Evolutionary conservation across 2,888 invertebrate species (phyloP), one percentile per base, ranked within the genome.

Genomic region (Lottia gigantea): DNA sequence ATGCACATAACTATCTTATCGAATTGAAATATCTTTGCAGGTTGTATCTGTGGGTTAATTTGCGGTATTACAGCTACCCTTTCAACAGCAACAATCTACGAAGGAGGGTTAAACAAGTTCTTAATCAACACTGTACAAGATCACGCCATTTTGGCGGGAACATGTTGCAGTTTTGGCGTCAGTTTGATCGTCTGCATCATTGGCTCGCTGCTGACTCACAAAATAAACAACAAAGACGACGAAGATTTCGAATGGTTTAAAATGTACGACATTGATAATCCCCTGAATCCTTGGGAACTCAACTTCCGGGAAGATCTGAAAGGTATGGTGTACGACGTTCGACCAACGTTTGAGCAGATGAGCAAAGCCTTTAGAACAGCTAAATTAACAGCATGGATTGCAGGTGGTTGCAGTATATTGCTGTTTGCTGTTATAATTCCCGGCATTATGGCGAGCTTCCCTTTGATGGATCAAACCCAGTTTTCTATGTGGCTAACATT

Each of bases 191-290:
- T 79, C 40, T 84, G 82, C 64, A 78, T 85, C 23, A 71, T 80
- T 8, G 81, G 81, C 12, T 85, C 85, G 2, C 69, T 82, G 40
- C 76, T 80, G 4, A 84, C 85, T 12, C 81, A 84, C 72, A 67
- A 74, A 8, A 82, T 84, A 46, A 74, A 77, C 64, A 64, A 64
- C 16, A 68, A 71, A 11, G 78, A 81, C 19, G 82, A 81, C 63
- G 82, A 75, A 64, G 78, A 83, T 61, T 62, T 69, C 49, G 85
- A 85, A 74, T 85, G 85, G 85, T 81, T 83, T 73, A 85, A 85
- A 70, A 81, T 85, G 80, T 83, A 82, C 67, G 82, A 83, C 74
- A 85, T 85, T 26, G 85, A 85, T 71, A 85, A 85, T 71, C 85
- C 83, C 1, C 75, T 85, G 0, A 83, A 84, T 66, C 85, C 85